These are phyloP conservation scores for Clupea harengus DNA, from an alignment of 2,113 vertebrate species.

Conservation along the genomic window DNA sequence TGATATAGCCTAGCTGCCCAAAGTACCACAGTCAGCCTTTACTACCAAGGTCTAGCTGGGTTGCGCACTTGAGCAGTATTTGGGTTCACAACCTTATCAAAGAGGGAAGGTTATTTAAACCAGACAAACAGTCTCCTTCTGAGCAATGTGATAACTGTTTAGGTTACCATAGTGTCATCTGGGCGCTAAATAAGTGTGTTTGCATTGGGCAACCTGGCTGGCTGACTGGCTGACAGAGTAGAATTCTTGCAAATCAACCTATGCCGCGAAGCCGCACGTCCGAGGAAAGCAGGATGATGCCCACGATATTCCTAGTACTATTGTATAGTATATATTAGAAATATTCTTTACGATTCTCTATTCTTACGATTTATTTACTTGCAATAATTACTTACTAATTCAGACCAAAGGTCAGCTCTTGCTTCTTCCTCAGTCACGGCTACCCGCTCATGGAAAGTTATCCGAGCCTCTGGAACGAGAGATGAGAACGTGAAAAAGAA, in stretches of 20 bases:
- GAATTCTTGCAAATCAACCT: not conserved
- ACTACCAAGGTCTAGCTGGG: not conserved
- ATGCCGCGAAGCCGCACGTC: not conserved
- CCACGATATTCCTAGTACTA: no score
- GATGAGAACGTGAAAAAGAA: conserved; percentile 7
- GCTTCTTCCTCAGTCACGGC: not conserved
- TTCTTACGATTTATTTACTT: not conserved
- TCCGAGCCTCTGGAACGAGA: conserved; percentile 19
- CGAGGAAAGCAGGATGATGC: no score
- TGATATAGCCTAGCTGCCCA: not conserved
- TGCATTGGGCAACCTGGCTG: not conserved
- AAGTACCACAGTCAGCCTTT: not conserved
- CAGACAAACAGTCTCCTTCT: not conserved
- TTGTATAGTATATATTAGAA: no score
- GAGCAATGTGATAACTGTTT: not conserved
- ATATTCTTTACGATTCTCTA: no score
- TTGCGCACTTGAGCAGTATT: not conserved
- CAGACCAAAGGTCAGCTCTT: not conserved
- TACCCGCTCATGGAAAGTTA: conserved; percentile 1
- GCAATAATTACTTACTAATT: not conserved
- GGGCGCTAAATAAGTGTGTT: not conserved
- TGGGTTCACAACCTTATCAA: not conserved
- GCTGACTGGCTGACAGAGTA: not conserved
- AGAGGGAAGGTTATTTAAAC: not conserved
- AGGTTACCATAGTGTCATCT: not conserved